phyloP scores from a whole-genome alignment of 2,888 invertebrate genomes.

The Monochamus alternatus region DNA sequence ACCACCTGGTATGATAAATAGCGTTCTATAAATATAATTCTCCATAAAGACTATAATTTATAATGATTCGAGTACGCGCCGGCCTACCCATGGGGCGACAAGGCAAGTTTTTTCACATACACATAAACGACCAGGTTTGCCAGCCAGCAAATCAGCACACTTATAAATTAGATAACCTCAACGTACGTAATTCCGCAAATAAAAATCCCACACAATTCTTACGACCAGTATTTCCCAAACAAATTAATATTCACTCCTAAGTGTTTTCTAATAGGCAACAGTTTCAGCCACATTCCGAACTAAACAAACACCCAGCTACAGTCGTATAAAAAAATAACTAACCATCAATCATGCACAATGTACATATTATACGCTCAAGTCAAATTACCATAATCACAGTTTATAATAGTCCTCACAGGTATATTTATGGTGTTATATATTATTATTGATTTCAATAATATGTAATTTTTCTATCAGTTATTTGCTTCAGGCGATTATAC shows the following conservation, averaged over 20 bases:
- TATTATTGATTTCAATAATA: too few relatives aligned
- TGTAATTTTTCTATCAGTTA: too few relatives aligned
- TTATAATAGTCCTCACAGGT: neutral
- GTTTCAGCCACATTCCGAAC: neutral
- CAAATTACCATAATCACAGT: neutral
- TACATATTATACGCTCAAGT: neutral
- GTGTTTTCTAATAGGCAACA: neutral
- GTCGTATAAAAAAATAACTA: neutral
- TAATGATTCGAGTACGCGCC: neutral
- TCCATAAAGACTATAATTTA: neutral
- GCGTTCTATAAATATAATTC: neutral
- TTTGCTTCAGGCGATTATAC: too few relatives aligned
- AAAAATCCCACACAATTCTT: neutral
- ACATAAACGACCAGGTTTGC: neutral
- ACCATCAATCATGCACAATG: neutral
- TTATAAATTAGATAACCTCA: neutral
- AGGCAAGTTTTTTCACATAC: neutral
- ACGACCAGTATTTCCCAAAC: neutral
- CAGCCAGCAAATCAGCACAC: neutral
- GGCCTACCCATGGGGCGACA: neutral
- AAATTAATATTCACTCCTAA: neutral
- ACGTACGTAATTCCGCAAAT: neutral
- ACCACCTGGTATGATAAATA: too few relatives aligned
- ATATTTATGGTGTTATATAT: too few relatives aligned
- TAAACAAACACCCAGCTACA: neutral